A percentile compares a stretch with the other conserved stretches of the same genome.
These are phyloP conservation scores for Varanus salvator DNA, from an alignment of 2,113 vertebrate genomes.

Conservation along the genomic window DNA sequence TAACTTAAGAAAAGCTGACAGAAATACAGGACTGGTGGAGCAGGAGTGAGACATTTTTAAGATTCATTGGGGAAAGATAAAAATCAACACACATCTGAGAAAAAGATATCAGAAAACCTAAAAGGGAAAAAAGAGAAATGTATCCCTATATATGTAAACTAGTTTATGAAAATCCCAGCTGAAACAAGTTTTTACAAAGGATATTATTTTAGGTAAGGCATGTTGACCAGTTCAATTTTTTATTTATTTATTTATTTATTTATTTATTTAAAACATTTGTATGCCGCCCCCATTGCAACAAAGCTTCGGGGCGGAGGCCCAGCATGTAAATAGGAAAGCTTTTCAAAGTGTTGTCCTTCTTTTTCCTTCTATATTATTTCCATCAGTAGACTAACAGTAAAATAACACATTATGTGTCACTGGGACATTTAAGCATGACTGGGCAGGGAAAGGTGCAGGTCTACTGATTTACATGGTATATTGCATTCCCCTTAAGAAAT, in stretches of 20 bases:
- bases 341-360: background rate
- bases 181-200: background rate
- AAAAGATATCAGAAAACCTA: background rate
- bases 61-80: slow-evolving; percentile 12
- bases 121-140: background rate
- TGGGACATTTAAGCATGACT: background rate
- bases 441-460: no score
- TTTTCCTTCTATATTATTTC: background rate
- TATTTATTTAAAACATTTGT: no score
- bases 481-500: background rate
- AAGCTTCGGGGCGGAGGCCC: no score
- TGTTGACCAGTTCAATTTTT: background rate
- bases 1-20: slow-evolving; percentile 33
- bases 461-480: background rate
- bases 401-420: background rate
- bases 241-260: no score
- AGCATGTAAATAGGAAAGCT: background rate
- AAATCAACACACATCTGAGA: background rate
- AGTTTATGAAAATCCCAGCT: background rate
- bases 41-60: background rate
- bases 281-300: no score
- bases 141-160: background rate
- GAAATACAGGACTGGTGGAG: background rate
- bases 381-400: background rate
- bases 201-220: background rate